phyloP scores from a whole-genome alignment of 1,140 invertebrate genomes.

The Akabosia matsudoensis region DNA sequence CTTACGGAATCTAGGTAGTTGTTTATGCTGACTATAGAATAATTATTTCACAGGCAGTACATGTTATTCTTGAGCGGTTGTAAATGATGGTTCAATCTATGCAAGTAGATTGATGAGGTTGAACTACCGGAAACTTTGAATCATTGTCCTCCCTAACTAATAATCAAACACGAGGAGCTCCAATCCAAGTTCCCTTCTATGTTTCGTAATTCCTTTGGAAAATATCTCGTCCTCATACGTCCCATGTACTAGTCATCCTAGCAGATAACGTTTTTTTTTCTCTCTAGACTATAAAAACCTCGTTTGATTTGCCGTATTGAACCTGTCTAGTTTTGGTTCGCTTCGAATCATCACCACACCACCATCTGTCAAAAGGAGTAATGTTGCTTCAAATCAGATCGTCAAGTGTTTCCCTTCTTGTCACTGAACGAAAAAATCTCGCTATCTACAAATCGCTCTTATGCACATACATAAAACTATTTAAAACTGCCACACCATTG shows the following conservation, averaged over 20 bases:
- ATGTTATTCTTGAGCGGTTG: background rate
- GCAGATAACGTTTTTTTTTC: too few relatives aligned
- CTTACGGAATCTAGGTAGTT: too few relatives aligned
- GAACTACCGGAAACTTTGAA: slow-evolving; percentile 22
- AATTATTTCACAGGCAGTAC: background rate
- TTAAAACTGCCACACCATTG: background rate
- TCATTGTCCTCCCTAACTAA: slow-evolving; percentile 16
- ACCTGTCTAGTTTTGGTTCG: background rate
- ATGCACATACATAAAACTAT: too few relatives aligned
- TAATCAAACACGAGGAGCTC: too few relatives aligned
- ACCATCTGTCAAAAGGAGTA: slow-evolving; percentile 15
- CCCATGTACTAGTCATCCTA: background rate
- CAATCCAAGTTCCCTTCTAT: background rate
- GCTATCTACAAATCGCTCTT: background rate
- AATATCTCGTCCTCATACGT: background rate
- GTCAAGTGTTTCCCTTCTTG: background rate
- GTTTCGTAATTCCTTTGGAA: background rate
- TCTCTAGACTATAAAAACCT: too few relatives aligned
- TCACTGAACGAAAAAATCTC: background rate
- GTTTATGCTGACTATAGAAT: too few relatives aligned
- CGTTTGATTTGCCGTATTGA: background rate
- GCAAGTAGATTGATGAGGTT: background rate
- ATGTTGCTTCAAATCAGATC: background rate
- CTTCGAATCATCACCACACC: slow-evolving; percentile 14
- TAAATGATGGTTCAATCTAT: background rate